phyloP scores from a whole-genome alignment of 2,113 vertebrate genomes.

The Solea solea region DNA sequence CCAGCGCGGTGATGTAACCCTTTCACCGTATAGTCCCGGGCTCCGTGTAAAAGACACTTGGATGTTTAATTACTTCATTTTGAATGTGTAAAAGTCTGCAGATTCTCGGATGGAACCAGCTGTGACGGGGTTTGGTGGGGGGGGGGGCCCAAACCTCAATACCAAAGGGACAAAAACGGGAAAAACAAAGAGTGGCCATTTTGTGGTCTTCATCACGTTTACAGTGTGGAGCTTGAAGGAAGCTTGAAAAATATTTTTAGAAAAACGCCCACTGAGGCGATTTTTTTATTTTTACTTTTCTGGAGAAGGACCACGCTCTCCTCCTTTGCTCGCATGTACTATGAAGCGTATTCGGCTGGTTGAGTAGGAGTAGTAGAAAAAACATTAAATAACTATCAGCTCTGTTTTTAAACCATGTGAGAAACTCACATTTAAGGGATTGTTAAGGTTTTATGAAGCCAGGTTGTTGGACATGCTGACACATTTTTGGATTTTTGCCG shows the following conservation, averaged over 20 bases:
- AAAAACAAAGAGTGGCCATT: conserved; percentile 13
- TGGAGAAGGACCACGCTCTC: conserved; percentile 17
- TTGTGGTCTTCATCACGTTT: conserved; percentile 34
- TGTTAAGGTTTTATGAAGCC: too few relatives aligned
- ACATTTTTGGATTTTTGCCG: too few relatives aligned
- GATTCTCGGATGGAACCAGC: conserved; percentile 10
- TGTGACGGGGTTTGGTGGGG: conserved; percentile 2
- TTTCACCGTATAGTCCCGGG: conserved; percentile 56
- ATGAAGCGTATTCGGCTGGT: conserved; percentile 42
- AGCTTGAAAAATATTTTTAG: conserved; percentile 58
- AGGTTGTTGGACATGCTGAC: too few relatives aligned
- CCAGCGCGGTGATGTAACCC: conserved; percentile 63
- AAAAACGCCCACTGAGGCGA: conserved; percentile 41
- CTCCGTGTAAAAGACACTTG: conserved; percentile 39
- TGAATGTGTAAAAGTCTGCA: conserved; percentile 49
- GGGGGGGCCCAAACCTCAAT: conserved; percentile 64
- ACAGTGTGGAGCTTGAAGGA: conserved; percentile 4
- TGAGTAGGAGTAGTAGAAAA: conserved; percentile 53
- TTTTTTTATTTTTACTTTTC: conserved; percentile 52
- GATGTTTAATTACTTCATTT: conserved; percentile 64
- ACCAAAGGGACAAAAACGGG: conserved; percentile 69
- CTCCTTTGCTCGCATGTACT: conserved; percentile 43
- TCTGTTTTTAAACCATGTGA: conserved; percentile 38
- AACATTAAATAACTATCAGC: conserved; percentile 50
- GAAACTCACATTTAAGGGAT: conserved; percentile 2